Evolutionary conservation across 2,888 invertebrate genomes (phyloP), one percentile per base, ranked within the genome.

Genomic region (Bellardia pandia): DNA sequence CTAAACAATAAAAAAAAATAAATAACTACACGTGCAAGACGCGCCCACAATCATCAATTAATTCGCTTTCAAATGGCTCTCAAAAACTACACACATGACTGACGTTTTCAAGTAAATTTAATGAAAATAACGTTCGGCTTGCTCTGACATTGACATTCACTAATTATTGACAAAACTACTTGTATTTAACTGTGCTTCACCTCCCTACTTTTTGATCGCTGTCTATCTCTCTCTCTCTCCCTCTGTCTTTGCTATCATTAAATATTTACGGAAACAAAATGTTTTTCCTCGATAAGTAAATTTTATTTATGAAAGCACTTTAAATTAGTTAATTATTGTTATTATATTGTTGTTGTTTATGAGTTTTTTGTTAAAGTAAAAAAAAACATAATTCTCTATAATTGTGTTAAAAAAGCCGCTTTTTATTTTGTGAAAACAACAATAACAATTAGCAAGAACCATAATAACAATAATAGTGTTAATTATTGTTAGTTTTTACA

Each of bases 1-100:
- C 6, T 42, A 8, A 23, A 23, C 3, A 45, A 4, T 30, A 13
- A 40, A 37, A 66, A 66, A n/a, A 66, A 69, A 48, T 66, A 74
- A 72, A 58, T 60, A 60, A 75, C 33, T 69, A 78, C 42, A 80
- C 71, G 56, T 82, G 64, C 37, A 85, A 78, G 85, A 82, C 87
- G 85, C 87, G 85, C 87, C 87, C 87, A 87, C 87, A 37, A 66
- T 78, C 75, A 85, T 82, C 81, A 75, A 75, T 81, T 86, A 80
- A 72, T 80, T 77, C 14, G 30, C 4, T 60, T 30, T 71, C 60
- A 2, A 37, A 23, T 53, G 7, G 13, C 9, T 56, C 11, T 9
- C 16, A 9, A 56, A 76, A 71, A 72, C 64, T 62, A 42, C 53
- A 77, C 64, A 83, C 71, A 64, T 77, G 69, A 77, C 51, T 75